Conservation (phyloP, 2,113 vertebrate genomes). For the Phoenicopterus ruber region DNA sequence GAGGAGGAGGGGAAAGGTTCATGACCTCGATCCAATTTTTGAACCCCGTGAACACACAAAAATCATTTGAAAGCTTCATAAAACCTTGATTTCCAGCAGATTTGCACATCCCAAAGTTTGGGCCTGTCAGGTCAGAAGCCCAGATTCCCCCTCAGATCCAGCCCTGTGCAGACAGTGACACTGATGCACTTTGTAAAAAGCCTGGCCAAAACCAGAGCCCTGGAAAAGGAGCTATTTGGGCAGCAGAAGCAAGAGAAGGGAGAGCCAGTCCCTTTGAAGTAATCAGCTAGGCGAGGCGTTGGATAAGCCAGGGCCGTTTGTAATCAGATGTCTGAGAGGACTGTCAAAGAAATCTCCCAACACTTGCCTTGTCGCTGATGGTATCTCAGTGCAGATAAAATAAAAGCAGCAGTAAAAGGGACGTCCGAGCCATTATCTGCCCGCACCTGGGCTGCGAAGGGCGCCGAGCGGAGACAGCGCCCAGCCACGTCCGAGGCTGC, state of each 20-base stretch:
- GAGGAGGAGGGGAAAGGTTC: neutral
- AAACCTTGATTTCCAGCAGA: neutral
- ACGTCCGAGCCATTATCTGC: neutral
- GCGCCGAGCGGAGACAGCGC: fast-evolving
- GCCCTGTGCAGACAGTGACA: neutral
- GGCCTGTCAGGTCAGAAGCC: neutral
- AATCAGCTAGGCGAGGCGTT: neutral
- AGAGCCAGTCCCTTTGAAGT: slow-evolving; percentile 57
- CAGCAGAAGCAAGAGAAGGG: neutral
- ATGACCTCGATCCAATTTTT: neutral
- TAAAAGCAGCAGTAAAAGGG: slow-evolving; percentile 36
- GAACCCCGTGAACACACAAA: neutral
- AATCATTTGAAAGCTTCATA: neutral
- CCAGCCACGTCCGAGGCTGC: neutral
- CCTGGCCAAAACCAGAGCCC: neutral
- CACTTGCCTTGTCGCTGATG: slow-evolving; percentile 64
- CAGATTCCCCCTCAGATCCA: neutral
- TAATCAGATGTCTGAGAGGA: slow-evolving; percentile 65
- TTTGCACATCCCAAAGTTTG: neutral
- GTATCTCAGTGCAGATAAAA: slow-evolving; percentile 60
- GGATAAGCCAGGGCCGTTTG: slow-evolving; percentile 38
- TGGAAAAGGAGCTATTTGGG: slow-evolving; percentile 3
- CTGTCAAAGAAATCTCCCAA: slow-evolving; percentile 64
- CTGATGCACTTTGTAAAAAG: neutral
- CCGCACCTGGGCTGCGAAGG: neutral